Percentiles rank a stretch among this genome's conserved stretches.
phyloP scores from a whole-genome alignment of 2,113 vertebrate genomes.

The Stomatorhinus ivindoensis region DNA sequence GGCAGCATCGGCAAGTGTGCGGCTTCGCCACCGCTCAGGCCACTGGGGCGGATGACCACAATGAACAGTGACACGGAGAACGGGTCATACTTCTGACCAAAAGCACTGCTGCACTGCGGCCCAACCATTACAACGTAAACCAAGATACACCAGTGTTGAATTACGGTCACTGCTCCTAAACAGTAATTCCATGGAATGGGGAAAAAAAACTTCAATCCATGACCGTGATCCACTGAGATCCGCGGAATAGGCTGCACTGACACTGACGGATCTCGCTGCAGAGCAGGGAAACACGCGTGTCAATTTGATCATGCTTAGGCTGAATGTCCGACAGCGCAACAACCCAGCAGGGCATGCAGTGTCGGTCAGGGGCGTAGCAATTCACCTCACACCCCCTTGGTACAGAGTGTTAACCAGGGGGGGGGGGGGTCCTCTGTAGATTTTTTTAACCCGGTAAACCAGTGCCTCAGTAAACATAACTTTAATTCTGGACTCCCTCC shows the following conservation, averaged over 20 bases:
- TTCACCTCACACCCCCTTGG: neutral
- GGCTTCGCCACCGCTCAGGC: neutral
- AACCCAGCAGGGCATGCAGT: neutral
- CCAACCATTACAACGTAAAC: neutral
- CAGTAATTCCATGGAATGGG: neutral
- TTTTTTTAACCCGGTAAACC: neutral
- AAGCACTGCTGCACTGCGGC: neutral
- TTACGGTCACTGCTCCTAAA: neutral
- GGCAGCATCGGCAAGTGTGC: constrained; percentile 14
- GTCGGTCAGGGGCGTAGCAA: neutral
- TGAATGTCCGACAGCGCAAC: neutral
- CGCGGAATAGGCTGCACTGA: neutral
- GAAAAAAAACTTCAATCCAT: neutral
- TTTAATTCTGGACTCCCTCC: neutral
- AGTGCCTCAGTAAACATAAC: neutral
- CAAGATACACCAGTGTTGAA: neutral
- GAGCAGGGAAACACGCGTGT: neutral
- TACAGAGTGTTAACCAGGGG: neutral
- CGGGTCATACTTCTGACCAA: neutral
- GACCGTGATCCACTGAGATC: neutral
- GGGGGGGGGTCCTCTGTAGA: neutral
- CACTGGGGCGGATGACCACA: neutral
- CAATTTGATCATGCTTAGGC: neutral
- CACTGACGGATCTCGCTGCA: neutral
- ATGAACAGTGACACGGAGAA: neutral